Evolutionary conservation across 1,140 invertebrate genomes (phyloP), one percentile per base, ranked within the genome.

Genomic region (Asbolus verrucosus): DNA sequence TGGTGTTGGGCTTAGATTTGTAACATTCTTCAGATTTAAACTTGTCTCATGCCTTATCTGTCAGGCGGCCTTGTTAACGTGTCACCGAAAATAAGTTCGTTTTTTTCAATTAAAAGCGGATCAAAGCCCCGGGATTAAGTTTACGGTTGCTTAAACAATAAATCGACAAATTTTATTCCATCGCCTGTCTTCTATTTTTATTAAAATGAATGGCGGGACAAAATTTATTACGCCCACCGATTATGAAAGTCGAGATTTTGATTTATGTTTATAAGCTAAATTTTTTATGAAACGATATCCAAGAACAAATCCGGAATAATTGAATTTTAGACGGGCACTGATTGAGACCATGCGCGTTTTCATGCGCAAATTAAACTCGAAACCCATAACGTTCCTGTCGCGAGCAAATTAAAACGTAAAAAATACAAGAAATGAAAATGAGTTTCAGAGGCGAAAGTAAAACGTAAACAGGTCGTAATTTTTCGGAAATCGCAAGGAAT

Each of bases 11-110:
- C 46, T 54, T 54, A 54, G 21, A 54, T 54, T 54, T 54, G 46
- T 54, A 54, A 54, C 19, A 54, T 54, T 54, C 46, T 24, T 54
- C 21, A 50, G 43, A 18, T 18, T 50, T 50, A 50, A 30, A 11
- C 11, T 36, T 6, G 33, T 36, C 33, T 11, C 33, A 36, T 11
- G 33, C 5, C 33, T 5, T 11, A 36, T 36, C 33, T 36, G 33
- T 36, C 33, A 36, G 33, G 11, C 5, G 33, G 6, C 11, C 33
- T 11, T 36, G 33, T 36, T 36, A 11, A 11, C 33, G 33, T 36
- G 6, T 50, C 43, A 41, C 39, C 13, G 39, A 41, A 46, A 46
- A 16, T 8, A 46, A 46, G 18, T 54, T 54, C 13, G 16, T 8
- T 36, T 36, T 36, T 36, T 36, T 27, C 24, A 27, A 27, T 27